Evolutionary conservation across 2,797 vertebrate species (phyloP), one percentile per base, ranked within the genome.

Genomic region (Paedocypris micromegethes): DNA sequence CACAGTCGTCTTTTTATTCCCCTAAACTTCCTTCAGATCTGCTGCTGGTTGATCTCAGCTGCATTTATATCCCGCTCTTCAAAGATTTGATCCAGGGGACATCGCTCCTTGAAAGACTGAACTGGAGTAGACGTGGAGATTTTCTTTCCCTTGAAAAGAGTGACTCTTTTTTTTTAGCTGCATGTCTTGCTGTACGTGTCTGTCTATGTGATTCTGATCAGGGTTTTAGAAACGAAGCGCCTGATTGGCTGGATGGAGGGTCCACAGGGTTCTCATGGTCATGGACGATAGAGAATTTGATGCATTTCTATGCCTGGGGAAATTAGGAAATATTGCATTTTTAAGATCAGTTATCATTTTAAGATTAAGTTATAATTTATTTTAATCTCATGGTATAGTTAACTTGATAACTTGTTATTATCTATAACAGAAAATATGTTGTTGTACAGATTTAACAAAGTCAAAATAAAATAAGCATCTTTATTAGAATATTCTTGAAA

Each of bases 171-270:
- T 67, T 56, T 71, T 67, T 55, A 50, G 55, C 66, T 75, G 67
- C 70, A 72, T 75, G 71, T 75, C 46, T 68, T 65, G 68, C 52
- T 65, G 59, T 72, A 64, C 44, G 70, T 72, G 51, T 66, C 51
- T 73, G 61, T 75, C 55, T 60, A 61, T 63, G 77, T 66, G 59
- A 66, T 58, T 76, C 62, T 73, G 72, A 73, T 68, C 72, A 61
- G 68, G 70, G 70, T 62, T 66, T 41, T 44, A 47, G 64, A 61
- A 2, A 9, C 9, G 54, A 67, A 41, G 23, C 4, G 65, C 23
- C 55, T 39, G 56, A 58, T 39, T 23, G 66, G 42, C 57, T 68
- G 56, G 23, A 59, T 23, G 49, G 62, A 47, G 51, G 51, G 62
- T 55, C 6, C 43, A 43, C 51, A 49, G 51, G 58, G 66, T 61